Evolutionary conservation across 2,888 invertebrate genomes (phyloP).

Genomic region (Sisyra nigra): DNA sequence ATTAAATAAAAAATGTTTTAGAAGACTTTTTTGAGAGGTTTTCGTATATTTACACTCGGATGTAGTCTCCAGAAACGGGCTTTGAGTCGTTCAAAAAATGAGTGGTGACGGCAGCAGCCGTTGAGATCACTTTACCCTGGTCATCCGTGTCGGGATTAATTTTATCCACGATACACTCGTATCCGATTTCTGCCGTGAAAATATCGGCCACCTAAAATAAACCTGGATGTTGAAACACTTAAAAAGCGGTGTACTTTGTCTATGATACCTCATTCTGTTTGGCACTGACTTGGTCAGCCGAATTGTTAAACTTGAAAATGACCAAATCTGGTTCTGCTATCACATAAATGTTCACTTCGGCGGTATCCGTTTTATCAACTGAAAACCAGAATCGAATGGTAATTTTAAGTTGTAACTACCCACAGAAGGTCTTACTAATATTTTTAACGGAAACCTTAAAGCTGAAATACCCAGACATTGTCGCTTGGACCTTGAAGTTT

Average conservation of each 20-base stretch:
- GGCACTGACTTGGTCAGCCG: constrained; percentile 25
- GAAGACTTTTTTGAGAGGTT: too few species aligned
- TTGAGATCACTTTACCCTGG: constrained; percentile 24
- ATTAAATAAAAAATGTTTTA: too few species aligned
- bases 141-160: constrained; percentile 26
- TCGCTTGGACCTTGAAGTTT: constrained; percentile 31
- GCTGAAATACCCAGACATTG: constrained; percentile 43
- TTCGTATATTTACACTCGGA: constrained; percentile 30
- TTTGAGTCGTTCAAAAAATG: constrained; percentile 39
- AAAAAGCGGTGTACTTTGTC: background rate
- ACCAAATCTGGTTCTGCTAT: constrained; percentile 39
- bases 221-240: background rate
- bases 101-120: constrained; percentile 32
- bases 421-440: too few species aligned
- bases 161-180: constrained; percentile 41
- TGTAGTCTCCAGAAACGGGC: constrained; percentile 32
- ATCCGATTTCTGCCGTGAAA: constrained; percentile 31
- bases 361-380: constrained; percentile 27
- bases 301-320: constrained; percentile 37
- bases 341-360: constrained; percentile 37
- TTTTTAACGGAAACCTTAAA: constrained; percentile 30
- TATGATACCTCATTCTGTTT: constrained; percentile 32
- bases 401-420: constrained; percentile 3
- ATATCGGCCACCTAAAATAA: constrained; percentile 33
- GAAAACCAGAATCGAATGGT: constrained; percentile 13